Base-by-base conservation (phyloP, 2,888 invertebrate genomes). In the Acanthococcus lagerstroemiae region DNA sequence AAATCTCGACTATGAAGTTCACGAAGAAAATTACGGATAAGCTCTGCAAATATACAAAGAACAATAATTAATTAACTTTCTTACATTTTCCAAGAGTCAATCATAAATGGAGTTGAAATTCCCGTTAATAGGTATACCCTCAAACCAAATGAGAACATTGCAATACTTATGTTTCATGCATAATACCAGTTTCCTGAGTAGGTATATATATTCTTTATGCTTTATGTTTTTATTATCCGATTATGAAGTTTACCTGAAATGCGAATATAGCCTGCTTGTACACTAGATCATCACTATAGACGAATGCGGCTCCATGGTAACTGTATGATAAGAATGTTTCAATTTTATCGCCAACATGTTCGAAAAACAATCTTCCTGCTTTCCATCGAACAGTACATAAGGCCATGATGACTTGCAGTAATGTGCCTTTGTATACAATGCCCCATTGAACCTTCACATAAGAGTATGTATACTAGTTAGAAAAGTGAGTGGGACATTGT, bases 1-100 rank as follows among this genome's bases (percentile, higher is more conserved):
- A 77, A 0, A 96, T 83, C 72, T 92, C 89, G 25, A 95, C 88
- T 70, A 88, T 79, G 78, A 95, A 91, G 73, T 92, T 90, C 77
- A 97, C 88, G 83, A 95, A 96, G 78, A 90, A 91, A 63, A 97
- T 88, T 19, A 94, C 90, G 0, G 95, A 88, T 46, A 96, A 79
- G 0, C 85, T 84, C 88, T 89, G 77, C 27, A 77, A 37, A 37
- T 2, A 37, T 1, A 37, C 12, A 37, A 37, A 1, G 12, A 2
- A 15, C 37, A 37, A 9, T 2, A 15, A 15, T 15, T 37, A n/a
- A 37, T 2, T n/a, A 37, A 37, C n/a, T 2, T 37, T 37, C n/a
- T 37, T 1, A 2, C 37, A 30, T 6, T 30, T 30, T 30, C 15
- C 37, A 30, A 30, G 37, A n/a, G n/a, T n/a, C n/a, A n/a, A n/a